Base-by-base conservation (phyloP, 2,888 invertebrate genomes). In the Meandrusa payeni region DNA sequence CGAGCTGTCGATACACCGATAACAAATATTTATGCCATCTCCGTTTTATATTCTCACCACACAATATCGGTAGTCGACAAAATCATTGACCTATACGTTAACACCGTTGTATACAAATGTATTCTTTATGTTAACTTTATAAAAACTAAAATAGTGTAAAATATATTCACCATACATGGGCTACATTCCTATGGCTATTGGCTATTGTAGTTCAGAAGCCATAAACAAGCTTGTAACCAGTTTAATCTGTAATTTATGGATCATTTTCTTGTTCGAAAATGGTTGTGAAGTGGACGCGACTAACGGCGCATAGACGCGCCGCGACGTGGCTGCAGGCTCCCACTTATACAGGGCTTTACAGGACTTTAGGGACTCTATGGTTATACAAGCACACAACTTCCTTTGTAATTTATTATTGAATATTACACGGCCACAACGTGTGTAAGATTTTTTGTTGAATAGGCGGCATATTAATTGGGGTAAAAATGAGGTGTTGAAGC, bases 161-260 rank as follows among this genome's bases (percentile, higher is more conserved):
- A n/a, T n/a, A n/a, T n/a, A n/a, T n/a, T n/a, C n/a, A n/a, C n/a
- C n/a, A n/a, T n/a, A n/a, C n/a, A n/a, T n/a, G n/a, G n/a, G n/a
- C n/a, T n/a, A n/a, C n/a, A n/a, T n/a, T n/a, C n/a, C n/a, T 13
- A 28, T n/a, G 29, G 23, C 22, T 15, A 11, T 26, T 5, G 11
- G 23, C 40, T 17, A 31, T 12, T 31, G 33, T 27, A 26, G 20
- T 11, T 26, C 26, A 31, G 33, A 33, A 27, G 13, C 26, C n/a
- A 13, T 27, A 41, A 41, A 33, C 26, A 12, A 33, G 41, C 27
- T 5, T 24, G 31, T 33, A 33, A 13, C 24, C 31, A 5, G 24
- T 33, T 41, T 33, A 27, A 33, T 41, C 33, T 20, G 9, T 41
- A 33, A 41, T 41, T 41, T 41, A 41, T 32, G 41, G 19, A 19